Evolutionary conservation across 2,113 vertebrate species (phyloP), one percentile per base, ranked within the genome.

Genomic region (Mola mola): DNA sequence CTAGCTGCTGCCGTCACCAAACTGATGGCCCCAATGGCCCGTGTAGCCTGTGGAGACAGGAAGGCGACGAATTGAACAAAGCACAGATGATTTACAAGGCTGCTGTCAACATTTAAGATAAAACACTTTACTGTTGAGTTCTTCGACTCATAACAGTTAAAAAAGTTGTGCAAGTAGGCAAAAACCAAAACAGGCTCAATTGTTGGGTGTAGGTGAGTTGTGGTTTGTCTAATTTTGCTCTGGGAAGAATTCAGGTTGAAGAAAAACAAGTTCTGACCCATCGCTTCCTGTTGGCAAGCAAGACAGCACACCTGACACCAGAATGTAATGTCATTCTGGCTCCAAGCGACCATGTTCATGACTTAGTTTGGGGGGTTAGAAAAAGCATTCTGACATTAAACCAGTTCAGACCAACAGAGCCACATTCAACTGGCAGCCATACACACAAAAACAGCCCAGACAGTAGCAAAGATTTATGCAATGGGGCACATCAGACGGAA

Each of bases 21-120:
- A 69, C 92, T 92, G 72, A 95, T 91, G 69, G 93, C 91, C 28
- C 91, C 78, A 13, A 96, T 91, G 11, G 93, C 95, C 81, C 90
- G 76, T 5, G 85, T 93, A 58, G 94, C 94, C 96, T 98, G 85
- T n/a, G 36, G 67, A 85, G 43, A 87, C 24, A 79, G 48, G 24
- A 57, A 62, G 37, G 31, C 59, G 66, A 75, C 29, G 40, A 63
- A 2, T 19, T 28, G 21, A 25, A 63, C 37, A 48, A 5, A 36
- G 13, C 17, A 34, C 68, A 16, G 41, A 21, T 5, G 7, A 29
- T 9, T 29, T 29, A 7, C 28, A 29, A 29, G 28, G 28, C 28
- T 12, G 7, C n/a, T n/a, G n/a, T n/a, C n/a, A n/a, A n/a, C n/a
- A n/a, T n/a, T n/a, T n/a, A 55, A 37, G 8, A 37, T 1, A 16